Percentiles rank a stretch among this genome's conserved stretches.
Conservation (phyloP, 2,113 vertebrate genomes). For the Calidris pugnax region DNA sequence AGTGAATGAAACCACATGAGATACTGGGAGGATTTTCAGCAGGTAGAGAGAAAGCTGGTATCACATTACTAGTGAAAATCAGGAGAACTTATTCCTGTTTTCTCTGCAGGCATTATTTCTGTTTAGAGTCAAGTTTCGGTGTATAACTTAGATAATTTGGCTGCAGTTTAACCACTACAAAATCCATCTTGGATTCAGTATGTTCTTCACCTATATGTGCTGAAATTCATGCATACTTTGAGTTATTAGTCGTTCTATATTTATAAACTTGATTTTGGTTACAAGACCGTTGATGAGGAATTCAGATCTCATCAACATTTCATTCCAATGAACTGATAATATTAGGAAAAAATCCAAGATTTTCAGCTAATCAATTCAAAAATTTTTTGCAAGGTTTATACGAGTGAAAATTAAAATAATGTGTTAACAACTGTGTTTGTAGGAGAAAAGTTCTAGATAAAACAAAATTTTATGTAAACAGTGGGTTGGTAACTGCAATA, state of each 20-base stretch:
- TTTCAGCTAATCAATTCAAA: neutral
- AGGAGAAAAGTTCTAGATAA: conserved; percentile 12
- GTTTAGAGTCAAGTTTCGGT: neutral
- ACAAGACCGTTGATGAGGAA: neutral
- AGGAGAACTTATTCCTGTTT: neutral
- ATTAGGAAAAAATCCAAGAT: neutral
- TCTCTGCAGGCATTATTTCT: neutral
- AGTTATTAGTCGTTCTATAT: neutral
- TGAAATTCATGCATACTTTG: neutral
- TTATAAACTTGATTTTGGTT: neutral
- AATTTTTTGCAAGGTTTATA: neutral
- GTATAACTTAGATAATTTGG: neutral
- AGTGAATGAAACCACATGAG: neutral
- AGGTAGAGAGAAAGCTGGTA: neutral
- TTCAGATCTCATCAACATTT: neutral
- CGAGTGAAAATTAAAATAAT: conserved; percentile 36
- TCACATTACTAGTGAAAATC: neutral
- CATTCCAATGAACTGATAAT: neutral
- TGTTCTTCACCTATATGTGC: neutral
- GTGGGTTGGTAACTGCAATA: neutral
- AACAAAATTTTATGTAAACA: neutral
- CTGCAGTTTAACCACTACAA: neutral
- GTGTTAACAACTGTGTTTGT: neutral
- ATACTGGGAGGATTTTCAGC: neutral
- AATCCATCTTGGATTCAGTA: neutral